Percentiles rank a stretch among this genome's conserved stretches.
Evolutionary conservation across 2,888 invertebrate species (phyloP).

Genomic region (Amblyteles armatorius): DNA sequence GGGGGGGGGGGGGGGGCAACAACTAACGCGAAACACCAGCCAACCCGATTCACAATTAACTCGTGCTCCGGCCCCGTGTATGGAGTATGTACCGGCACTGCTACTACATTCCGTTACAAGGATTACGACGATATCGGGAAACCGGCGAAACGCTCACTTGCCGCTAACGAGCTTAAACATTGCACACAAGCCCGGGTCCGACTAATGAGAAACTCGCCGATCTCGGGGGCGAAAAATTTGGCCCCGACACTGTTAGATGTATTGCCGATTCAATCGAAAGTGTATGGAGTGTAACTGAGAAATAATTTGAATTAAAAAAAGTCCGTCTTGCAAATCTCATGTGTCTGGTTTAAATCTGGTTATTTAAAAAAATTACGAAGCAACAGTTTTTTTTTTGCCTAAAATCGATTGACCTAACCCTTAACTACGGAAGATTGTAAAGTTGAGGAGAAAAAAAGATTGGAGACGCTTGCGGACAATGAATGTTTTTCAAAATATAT

Average conservation of each 20-base stretch:
- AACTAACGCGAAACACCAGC: constrained; percentile 27
- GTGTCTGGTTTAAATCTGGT: no score
- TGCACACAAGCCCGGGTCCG: neutral
- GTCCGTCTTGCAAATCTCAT: no score
- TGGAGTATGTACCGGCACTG: neutral
- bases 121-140: constrained; percentile 38
- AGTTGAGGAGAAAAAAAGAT: no score
- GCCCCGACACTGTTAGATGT: neutral
- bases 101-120: constrained; percentile 29
- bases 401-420: no score
- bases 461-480: no score
- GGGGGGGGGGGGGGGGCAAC: neutral
- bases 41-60: constrained; percentile 34
- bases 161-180: constrained; percentile 32
- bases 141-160: constrained; percentile 38
- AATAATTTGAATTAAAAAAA: no score
- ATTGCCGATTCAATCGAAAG: neutral
- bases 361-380: no score
- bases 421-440: no score
- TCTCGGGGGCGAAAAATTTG: neutral
- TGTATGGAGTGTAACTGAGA: no score
- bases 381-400: no score
- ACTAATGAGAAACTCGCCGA: neutral
- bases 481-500: no score
- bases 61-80: neutral